Evolutionary conservation across 92 coral and sea anemone species (phyloP), one percentile per base, ranked within the genome.

Genomic region (Desmophyllum pertusum): DNA sequence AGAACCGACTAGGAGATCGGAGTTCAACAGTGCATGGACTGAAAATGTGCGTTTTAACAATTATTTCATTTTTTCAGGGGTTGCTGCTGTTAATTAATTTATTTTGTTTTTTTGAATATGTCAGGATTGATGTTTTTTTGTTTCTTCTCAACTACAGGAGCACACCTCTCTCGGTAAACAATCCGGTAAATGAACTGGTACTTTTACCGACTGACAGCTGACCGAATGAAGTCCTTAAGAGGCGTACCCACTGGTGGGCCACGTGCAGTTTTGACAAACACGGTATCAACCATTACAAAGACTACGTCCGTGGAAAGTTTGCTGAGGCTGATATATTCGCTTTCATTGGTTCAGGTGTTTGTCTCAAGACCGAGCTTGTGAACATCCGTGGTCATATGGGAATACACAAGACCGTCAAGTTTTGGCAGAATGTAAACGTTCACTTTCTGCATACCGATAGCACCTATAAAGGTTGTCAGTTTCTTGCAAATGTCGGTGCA

Each of bases 281-380:
- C 29, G 79, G 79, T 41, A 41, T 92, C 95, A 75, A 86, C 86
- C 40, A 80, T 9, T 90, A 89, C 91, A 85, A 73, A 57, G 95
- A 91, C 82, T 91, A 91, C 83, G 79, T 88, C 73, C 86, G 94
- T 36, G 94, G 89, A 39, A 85, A 80, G 84, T 91, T 91, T 62
- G 81, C 78, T 5, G 91, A 74, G 8, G 81, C 89, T 50, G 90
- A 89, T 40, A 57, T 92, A 78, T 77, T 83, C 73, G 80, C 70
- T 8, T 86, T 55, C 80, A 10, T 46, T 6, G 88, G 93, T 11
- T n/a, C 2, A 0, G 86, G 80, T 19, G 67, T 46, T 30, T 92
- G 95, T 76, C 81, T 83, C 76, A 84, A 83, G 59, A 89, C 88
- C 10, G 96, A 93, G 69, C 85, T 80, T 53, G 83, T 87, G 17